phyloP scores from a whole-genome alignment of 30 jellyfish, hydroid and myxozoan genomes.

The Pelagia noctiluca region DNA sequence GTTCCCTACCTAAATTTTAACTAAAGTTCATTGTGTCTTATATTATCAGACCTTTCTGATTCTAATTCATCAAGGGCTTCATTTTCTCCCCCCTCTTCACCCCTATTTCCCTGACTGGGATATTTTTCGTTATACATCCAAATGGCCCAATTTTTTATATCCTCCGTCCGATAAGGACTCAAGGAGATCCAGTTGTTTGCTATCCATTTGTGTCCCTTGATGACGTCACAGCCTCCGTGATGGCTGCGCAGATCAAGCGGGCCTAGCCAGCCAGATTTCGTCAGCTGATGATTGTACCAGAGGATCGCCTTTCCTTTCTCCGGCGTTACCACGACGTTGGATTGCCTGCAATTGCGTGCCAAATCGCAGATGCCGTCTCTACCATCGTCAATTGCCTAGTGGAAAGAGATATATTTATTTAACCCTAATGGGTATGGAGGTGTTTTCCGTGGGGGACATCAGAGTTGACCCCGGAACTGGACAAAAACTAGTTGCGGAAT shows the following conservation, averaged over 20 bases:
- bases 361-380: slow-evolving; percentile 57
- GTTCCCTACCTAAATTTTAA: no score
- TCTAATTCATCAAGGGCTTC: background rate
- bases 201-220: slow-evolving; percentile 77
- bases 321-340: slow-evolving; percentile 68
- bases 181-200: slow-evolving; percentile 83
- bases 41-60: background rate
- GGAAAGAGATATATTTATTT: no score
- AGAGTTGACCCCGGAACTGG: no score
- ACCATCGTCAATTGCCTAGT: no score
- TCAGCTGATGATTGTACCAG: slow-evolving; percentile 71
- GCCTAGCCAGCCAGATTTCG: slow-evolving; percentile 83
- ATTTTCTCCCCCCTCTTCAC: background rate
- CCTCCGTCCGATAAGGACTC: slow-evolving; percentile 54
- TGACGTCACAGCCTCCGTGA: slow-evolving; percentile 84
- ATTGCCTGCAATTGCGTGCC: slow-evolving; percentile 64
- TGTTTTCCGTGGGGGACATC: no score
- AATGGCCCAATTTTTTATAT: slow-evolving; percentile 52
- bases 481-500: no score
- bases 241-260: slow-evolving; percentile 57
- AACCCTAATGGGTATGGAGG: no score
- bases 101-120: background rate
- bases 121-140: background rate
- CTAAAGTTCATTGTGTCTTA: background rate
- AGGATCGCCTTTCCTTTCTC: slow-evolving; percentile 78